phyloP scores from a whole-genome alignment of 2,888 invertebrate species.

The Zygogramma bicolorata region DNA sequence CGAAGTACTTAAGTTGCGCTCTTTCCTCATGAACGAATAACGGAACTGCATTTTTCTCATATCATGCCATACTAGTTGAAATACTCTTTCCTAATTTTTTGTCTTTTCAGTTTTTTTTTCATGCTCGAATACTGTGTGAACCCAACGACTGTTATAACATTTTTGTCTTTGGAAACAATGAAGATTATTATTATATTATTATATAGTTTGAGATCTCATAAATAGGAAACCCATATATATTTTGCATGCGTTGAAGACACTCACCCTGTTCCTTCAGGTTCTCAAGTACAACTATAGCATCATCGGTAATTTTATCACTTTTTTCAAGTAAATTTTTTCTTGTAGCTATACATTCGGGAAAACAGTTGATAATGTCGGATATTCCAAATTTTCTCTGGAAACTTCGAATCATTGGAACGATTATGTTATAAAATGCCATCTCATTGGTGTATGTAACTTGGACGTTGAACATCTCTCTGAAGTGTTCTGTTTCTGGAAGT shows the following conservation, averaged over 20 bases:
- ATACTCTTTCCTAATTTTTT: too few relatives aligned
- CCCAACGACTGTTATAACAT: too few relatives aligned
- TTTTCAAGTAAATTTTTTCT: conserved; percentile 63
- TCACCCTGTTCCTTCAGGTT: conserved; percentile 67
- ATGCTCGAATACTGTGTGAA: too few relatives aligned
- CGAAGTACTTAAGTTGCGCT: too few relatives aligned
- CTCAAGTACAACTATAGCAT: conserved; percentile 71
- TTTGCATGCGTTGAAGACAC: background rate
- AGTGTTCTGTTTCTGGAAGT: conserved; percentile 69
- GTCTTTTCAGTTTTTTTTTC: too few relatives aligned
- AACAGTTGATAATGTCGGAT: conserved; percentile 65
- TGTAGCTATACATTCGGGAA: conserved; percentile 69
- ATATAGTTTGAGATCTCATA: too few relatives aligned
- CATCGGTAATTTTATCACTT: conserved; percentile 64
- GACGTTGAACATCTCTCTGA: conserved; percentile 69
- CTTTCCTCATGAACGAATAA: too few relatives aligned
- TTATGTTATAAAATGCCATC: conserved; percentile 67
- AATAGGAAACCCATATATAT: too few relatives aligned
- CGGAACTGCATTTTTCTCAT: too few relatives aligned
- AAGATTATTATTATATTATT: too few relatives aligned
- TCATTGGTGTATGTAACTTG: conserved; percentile 70
- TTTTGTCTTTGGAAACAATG: too few relatives aligned
- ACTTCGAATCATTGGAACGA: conserved; percentile 67
- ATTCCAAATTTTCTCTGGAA: conserved; percentile 68
- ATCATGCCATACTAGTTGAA: too few relatives aligned